phyloP scores from a whole-genome alignment of 2,888 invertebrate species.

The Watsonalla cultraria region DNA sequence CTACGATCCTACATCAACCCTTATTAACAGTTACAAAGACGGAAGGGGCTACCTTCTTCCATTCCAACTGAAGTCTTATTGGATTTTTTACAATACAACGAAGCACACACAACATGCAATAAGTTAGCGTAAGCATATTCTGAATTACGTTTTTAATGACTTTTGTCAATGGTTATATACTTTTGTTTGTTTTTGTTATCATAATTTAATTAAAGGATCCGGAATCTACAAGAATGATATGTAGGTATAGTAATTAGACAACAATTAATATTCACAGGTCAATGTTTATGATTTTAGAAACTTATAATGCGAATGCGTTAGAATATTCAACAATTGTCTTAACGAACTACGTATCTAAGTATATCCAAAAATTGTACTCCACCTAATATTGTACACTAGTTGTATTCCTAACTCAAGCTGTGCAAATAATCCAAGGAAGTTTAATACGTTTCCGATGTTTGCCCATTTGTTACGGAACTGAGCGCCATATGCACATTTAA shows the following conservation, averaged over 20 bases:
- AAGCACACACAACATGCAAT: not conserved
- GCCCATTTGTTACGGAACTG: constrained; percentile 6
- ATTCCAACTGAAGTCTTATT: constrained; percentile 5
- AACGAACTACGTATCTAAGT: no score
- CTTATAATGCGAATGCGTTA: no score
- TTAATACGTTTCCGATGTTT: not conserved
- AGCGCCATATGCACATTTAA: constrained; percentile 23
- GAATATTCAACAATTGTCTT: no score
- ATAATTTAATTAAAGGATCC: no score
- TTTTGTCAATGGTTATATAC: constrained; percentile 6
- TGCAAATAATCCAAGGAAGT: not conserved
- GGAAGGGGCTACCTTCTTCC: constrained; percentile 28
- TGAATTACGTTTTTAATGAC: not conserved
- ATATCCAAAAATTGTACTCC: no score
- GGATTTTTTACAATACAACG: constrained; percentile 1
- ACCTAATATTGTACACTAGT: no score
- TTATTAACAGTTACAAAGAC: constrained; percentile 54
- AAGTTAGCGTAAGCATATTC: not conserved
- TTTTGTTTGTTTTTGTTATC: not conserved
- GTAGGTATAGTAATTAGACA: no score
- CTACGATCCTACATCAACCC: constrained; percentile 41
- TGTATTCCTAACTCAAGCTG: not conserved
- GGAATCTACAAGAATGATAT: no score
- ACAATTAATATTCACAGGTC: no score
- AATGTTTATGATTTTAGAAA: no score